These are phyloP conservation scores for Bombycilla garrulus DNA, from an alignment of 2,113 vertebrate genomes.

Conservation along the genomic window DNA sequence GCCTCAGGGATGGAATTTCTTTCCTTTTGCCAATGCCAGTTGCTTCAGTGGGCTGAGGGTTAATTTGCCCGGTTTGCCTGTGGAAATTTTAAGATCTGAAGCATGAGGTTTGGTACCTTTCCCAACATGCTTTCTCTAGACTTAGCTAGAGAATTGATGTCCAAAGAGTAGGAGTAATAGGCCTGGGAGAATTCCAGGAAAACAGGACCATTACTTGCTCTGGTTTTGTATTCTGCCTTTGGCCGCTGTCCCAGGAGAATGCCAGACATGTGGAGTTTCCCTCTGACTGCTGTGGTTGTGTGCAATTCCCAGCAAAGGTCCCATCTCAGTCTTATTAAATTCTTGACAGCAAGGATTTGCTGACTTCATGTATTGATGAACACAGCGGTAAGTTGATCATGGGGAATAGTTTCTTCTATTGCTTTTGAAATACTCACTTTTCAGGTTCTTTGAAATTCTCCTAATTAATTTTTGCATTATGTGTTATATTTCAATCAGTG, in stretches of 20 bases:
- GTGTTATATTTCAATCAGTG: neutral
- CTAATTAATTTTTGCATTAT: conserved; percentile 19
- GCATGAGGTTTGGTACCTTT: neutral
- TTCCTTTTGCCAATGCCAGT: neutral
- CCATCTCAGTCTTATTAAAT: neutral
- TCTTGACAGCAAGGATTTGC: neutral
- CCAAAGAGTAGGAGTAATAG: neutral
- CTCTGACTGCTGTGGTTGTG: neutral
- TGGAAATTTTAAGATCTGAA: neutral
- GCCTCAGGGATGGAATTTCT: neutral
- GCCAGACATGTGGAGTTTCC: neutral
- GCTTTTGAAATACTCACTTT: conserved; percentile 12
- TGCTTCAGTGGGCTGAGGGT: neutral
- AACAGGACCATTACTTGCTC: neutral
- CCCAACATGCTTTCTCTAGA: neutral
- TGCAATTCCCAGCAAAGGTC: neutral
- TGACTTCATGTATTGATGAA: neutral
- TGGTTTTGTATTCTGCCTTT: neutral
- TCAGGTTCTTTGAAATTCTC: neutral
- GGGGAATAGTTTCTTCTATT: neutral
- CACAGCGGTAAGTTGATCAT: neutral
- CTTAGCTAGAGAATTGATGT: neutral
- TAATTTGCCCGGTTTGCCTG: neutral
- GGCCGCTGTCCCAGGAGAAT: neutral
- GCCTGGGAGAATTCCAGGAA: neutral